Conservation (phyloP, 2,888 invertebrate genomes). For the Caenorhabditis sp. region DNA sequence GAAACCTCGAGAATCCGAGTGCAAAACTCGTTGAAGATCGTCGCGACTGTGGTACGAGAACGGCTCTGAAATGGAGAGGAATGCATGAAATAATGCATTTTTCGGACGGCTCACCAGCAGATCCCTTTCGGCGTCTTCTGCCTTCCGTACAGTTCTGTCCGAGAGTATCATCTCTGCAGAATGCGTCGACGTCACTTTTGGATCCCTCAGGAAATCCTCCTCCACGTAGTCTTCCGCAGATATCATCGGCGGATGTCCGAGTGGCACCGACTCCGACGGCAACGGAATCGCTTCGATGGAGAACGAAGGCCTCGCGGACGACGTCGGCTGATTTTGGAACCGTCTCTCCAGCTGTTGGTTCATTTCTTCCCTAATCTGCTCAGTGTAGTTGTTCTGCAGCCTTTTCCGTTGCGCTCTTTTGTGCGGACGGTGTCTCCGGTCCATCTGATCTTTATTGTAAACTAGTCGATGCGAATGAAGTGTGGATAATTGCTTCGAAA, state of each 20-base stretch:
- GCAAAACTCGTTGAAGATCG: constrained; percentile 13
- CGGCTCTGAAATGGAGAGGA: constrained; percentile 27
- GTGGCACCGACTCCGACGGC: not conserved
- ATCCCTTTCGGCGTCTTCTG: constrained; percentile 28
- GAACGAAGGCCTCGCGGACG: not conserved
- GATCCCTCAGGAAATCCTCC: constrained; percentile 28
- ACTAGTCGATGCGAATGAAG: not conserved
- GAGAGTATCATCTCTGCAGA: constrained; percentile 12
- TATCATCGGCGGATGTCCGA: constrained; percentile 3
- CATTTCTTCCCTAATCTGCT: not conserved
- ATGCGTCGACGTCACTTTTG: constrained; percentile 2
- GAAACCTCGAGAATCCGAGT: not conserved
- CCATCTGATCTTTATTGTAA: not conserved
- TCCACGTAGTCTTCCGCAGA: constrained; percentile 15
- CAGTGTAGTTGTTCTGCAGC: not conserved
- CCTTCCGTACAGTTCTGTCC: constrained; percentile 4
- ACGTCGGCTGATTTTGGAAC: constrained; percentile 16
- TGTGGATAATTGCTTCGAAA: constrained; percentile 4
- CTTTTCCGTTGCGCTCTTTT: constrained; percentile 11
- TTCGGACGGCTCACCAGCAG: constrained; percentile 16
- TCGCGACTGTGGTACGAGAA: not conserved
- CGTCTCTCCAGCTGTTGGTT: constrained; percentile 15
- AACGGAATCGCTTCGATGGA: constrained; percentile 11
- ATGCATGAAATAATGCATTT: not conserved
- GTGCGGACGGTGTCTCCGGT: not conserved